A percentile compares a stretch with the other conserved stretches of the same genome.
phyloP scores from a whole-genome alignment of 2,113 vertebrate genomes.

The Pleuronectes platessa region DNA sequence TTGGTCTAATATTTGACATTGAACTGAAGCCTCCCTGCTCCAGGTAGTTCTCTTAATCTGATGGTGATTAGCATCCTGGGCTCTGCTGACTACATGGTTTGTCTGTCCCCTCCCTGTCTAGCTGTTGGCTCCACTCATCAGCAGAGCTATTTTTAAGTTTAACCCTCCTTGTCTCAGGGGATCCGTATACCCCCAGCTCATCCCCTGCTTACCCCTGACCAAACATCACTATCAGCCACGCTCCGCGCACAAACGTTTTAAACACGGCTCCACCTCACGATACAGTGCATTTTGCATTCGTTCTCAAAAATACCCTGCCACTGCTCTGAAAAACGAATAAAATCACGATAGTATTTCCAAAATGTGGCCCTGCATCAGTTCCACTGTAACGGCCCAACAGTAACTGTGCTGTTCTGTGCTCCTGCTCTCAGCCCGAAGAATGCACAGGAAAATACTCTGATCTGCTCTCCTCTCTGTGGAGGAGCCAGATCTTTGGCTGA shows the following conservation, averaged over 20 bases:
- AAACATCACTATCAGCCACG: slow-evolving; percentile 37
- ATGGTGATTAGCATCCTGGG: slow-evolving; percentile 61
- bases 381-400: slow-evolving; percentile 8
- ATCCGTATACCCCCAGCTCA: slow-evolving; percentile 44
- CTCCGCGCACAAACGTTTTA: slow-evolving; percentile 25
- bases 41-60: slow-evolving; percentile 60
- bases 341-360: slow-evolving; percentile 19
- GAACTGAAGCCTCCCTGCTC: slow-evolving; percentile 19
- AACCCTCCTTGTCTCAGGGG: slow-evolving; percentile 51
- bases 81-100: slow-evolving; percentile 68
- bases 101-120: slow-evolving; percentile 56
- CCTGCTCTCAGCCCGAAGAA: slow-evolving; percentile 30
- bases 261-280: slow-evolving; percentile 11
- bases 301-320: background rate
- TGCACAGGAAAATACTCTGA: slow-evolving; percentile 41
- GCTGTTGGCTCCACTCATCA: slow-evolving; percentile 64
- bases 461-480: slow-evolving; percentile 50
- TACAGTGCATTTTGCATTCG: slow-evolving; percentile 17
- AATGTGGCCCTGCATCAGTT: slow-evolving; percentile 17
- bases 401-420: slow-evolving; percentile 23
- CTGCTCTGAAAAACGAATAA: background rate
- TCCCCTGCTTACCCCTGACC: slow-evolving; percentile 51
- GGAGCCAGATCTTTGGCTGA: slow-evolving; percentile 52
- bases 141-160: slow-evolving; percentile 74
- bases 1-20: slow-evolving; percentile 30